Percentiles rank a stretch among this genome's conserved stretches.
phyloP scores from a whole-genome alignment of 2,888 invertebrate genomes.

The Lasioglossum figueresi region DNA sequence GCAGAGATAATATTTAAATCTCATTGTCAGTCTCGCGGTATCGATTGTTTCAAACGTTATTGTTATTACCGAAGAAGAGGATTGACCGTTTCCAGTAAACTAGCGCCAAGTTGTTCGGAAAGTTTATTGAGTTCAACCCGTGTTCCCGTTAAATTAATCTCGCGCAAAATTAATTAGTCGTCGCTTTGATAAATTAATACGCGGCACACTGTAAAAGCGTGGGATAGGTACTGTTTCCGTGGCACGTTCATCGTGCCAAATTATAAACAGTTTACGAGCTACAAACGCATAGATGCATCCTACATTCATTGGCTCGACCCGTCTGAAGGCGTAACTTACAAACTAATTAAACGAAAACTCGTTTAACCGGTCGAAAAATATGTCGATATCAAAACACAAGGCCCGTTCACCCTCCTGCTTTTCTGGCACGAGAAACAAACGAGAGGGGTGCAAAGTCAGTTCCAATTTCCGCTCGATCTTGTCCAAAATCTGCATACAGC shows the following conservation, averaged over 20 bases:
- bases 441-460: background rate
- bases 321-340: constrained; percentile 13
- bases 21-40: background rate
- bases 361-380: background rate
- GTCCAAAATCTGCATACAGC: background rate
- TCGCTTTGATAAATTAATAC: constrained; percentile 49
- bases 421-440: background rate
- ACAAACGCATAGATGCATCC: constrained; percentile 16
- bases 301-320: constrained; percentile 17
- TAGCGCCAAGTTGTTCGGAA: background rate
- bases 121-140: constrained; percentile 34
- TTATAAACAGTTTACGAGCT: constrained; percentile 38
- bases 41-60: background rate
- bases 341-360: constrained; percentile 22
- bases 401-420: background rate
- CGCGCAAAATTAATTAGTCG: constrained; percentile 46
- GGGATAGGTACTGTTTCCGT: constrained; percentile 24
- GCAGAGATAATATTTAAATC: constrained; percentile 2
- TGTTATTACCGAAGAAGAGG: background rate
- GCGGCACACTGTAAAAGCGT: constrained; percentile 31
- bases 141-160: constrained; percentile 44
- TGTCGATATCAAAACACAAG: background rate
- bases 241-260: constrained; percentile 15
- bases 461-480: background rate
- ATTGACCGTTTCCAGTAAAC: background rate